phyloP scores from a whole-genome alignment of 2,113 vertebrate genomes.

The Sander lucioperca region DNA sequence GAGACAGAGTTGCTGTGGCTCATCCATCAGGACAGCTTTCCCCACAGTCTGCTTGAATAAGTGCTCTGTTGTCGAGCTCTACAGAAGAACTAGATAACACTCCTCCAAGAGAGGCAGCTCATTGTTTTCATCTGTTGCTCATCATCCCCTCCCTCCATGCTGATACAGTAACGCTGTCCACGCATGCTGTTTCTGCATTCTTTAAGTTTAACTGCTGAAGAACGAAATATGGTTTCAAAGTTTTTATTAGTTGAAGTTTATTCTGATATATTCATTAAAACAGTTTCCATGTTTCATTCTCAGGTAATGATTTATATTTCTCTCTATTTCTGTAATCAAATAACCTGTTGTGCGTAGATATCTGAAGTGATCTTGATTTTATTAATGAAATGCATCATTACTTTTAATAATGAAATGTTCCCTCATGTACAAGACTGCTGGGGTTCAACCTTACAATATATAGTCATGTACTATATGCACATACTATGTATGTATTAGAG shows the following conservation, averaged over 20 bases:
- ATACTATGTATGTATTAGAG: not conserved
- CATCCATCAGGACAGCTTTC: not conserved
- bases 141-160: not conserved
- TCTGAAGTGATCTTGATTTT: not conserved
- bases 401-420: not conserved
- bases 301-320: not conserved
- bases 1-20: not conserved
- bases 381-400: not conserved
- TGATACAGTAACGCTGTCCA: not conserved
- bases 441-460: not conserved
- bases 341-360: not conserved
- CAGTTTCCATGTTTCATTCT: not conserved
- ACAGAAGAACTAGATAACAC: not conserved
- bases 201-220: not conserved
- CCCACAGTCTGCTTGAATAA: not conserved
- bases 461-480: not conserved
- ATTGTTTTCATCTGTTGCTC: constrained; percentile 15
- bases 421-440: not conserved
- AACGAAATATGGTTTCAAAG: not conserved
- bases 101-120: not conserved
- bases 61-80: not conserved
- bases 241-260: not conserved
- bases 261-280: not conserved
- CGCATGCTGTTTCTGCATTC: not conserved
- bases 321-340: not conserved